Evolutionary conservation across 2,797 vertebrate species (phyloP).

Genomic region (Sebastolobus altivelis): DNA sequence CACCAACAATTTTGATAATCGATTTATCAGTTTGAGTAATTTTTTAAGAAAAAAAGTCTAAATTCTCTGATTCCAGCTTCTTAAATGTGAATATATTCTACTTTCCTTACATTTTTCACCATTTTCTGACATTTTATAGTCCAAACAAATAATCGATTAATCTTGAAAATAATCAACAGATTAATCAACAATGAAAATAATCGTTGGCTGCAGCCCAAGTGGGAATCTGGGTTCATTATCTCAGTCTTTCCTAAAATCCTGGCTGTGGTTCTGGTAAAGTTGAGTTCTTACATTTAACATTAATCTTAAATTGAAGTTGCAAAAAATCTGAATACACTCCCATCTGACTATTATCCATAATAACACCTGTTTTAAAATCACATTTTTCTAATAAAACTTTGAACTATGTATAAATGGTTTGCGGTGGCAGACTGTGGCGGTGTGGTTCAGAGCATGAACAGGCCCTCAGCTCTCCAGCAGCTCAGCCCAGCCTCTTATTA

Average conservation of each 20-base stretch:
- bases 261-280: neutral
- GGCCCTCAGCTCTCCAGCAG: conserved; percentile 73
- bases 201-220: no score
- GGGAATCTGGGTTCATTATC: neutral
- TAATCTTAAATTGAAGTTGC: neutral
- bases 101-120: no score
- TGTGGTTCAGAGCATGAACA: conserved; percentile 70
- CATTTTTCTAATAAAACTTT: conserved; percentile 45
- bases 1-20: no score
- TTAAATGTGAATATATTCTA: no score
- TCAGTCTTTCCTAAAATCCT: conserved; percentile 5
- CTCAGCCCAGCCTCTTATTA: conserved; percentile 82
- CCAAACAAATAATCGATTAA: no score
- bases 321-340: conserved; percentile 8
- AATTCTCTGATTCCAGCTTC: no score
- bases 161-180: no score
- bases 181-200: no score
- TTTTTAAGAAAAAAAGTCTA: no score
- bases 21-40: no score
- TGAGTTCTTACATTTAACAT: neutral
- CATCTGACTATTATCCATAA: conserved; percentile 31
- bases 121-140: no score
- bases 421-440: conserved; percentile 39
- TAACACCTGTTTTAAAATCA: conserved; percentile 51
- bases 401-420: conserved; percentile 38